Percentiles rank a stretch among this genome's conserved stretches.
Conservation (phyloP, 2,888 invertebrate genomes). For the Pandemis corylana region DNA sequence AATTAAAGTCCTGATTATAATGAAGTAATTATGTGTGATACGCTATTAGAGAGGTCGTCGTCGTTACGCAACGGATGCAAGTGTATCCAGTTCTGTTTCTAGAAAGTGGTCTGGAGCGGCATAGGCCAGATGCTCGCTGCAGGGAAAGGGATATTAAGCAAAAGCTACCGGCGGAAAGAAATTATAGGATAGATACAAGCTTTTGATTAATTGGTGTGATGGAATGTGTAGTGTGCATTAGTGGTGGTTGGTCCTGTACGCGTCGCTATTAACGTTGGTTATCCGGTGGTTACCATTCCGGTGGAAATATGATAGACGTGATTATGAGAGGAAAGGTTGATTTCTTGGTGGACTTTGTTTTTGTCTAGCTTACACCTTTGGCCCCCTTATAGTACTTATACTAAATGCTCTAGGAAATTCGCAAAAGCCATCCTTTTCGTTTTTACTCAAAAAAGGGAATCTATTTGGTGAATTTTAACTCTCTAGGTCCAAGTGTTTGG, state of each 20-base stretch:
- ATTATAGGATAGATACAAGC: constrained; percentile 28
- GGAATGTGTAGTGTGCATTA: background rate
- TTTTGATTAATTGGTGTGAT: constrained; percentile 12
- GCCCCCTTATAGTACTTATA: too few species aligned
- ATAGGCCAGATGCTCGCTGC: constrained; percentile 36
- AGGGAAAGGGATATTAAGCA: constrained; percentile 59
- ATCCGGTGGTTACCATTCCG: background rate
- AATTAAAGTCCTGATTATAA: background rate
- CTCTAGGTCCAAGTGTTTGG: too few species aligned
- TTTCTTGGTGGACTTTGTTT: too few species aligned
- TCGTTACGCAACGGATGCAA: constrained; percentile 59
- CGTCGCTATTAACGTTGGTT: background rate
- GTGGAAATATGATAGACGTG: background rate
- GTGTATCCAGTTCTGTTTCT: constrained; percentile 56
- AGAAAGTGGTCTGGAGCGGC: constrained; percentile 61
- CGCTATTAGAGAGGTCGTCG: constrained; percentile 42
- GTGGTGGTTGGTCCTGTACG: background rate
- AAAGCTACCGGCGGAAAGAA: constrained; percentile 51
- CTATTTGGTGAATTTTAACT: too few species aligned
- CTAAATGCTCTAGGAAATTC: too few species aligned
- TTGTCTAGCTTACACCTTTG: too few species aligned
- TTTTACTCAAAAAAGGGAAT: too few species aligned
- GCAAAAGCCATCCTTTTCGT: too few species aligned
- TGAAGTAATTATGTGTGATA: constrained; percentile 14
- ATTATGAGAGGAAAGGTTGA: too few species aligned